Percentiles rank a stretch among this genome's conserved stretches.
phyloP scores from a whole-genome alignment of 2,888 invertebrate species.

The Ophion slaviceki region DNA sequence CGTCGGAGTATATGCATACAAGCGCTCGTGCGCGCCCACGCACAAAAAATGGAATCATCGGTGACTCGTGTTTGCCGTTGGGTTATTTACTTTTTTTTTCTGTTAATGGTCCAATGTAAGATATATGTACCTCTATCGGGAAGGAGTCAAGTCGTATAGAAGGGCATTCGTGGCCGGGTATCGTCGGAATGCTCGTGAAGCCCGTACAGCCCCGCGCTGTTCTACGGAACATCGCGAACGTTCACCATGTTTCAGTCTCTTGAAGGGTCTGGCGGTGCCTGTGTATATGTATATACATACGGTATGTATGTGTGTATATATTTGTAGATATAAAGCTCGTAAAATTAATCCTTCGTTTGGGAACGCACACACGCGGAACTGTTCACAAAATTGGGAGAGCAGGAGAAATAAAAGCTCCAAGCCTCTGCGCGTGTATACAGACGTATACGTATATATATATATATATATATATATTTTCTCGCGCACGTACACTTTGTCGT shows the following conservation, averaged over 20 bases:
- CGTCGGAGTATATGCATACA: conserved; percentile 18
- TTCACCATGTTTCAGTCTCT: conserved; percentile 73
- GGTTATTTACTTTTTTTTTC: conserved; percentile 13
- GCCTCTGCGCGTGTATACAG: conserved; percentile 13
- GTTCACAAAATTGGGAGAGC: conserved; percentile 20
- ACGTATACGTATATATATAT: background rate
- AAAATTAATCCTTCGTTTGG: conserved; percentile 44
- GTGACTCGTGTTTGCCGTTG: conserved; percentile 17
- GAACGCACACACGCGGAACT: conserved; percentile 46
- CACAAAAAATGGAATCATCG: conserved; percentile 10
- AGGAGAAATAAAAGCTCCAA: conserved; percentile 34
- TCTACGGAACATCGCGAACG: conserved; percentile 77
- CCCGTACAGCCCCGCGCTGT: conserved; percentile 65
- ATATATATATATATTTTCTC: background rate
- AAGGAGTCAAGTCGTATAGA: conserved; percentile 68
- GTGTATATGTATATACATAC: conserved; percentile 27
- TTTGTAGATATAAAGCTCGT: conserved; percentile 18
- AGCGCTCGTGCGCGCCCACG: conserved; percentile 15
- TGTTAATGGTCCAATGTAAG: conserved; percentile 49
- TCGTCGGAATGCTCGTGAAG: conserved; percentile 70
- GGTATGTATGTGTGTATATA: conserved; percentile 36
- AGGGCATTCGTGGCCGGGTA: conserved; percentile 65
- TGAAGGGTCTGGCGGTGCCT: conserved; percentile 33
- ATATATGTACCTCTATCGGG: conserved; percentile 68
- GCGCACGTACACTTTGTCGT: conserved; percentile 41